Evolutionary conservation across 2,113 vertebrate genomes (phyloP).

Genomic region (Dromiciops gliroides): DNA sequence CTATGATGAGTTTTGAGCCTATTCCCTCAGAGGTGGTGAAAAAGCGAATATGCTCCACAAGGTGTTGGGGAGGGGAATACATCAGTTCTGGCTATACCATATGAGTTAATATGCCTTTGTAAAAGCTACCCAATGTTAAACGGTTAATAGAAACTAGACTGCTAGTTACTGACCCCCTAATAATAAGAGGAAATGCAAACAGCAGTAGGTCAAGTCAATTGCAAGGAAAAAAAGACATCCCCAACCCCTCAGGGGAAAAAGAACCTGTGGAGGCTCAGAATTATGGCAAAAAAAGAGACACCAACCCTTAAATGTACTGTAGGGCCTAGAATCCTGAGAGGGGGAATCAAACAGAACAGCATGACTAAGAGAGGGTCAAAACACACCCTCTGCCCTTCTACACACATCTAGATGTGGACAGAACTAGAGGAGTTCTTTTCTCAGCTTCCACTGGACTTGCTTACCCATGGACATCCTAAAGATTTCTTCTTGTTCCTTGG

Average conservation of each 20-base stretch:
- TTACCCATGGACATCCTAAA: background rate
- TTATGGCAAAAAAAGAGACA: no score
- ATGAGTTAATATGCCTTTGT: background rate
- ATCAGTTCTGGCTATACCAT: background rate
- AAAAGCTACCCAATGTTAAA: background rate
- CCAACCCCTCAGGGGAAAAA: no score
- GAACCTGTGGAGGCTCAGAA: no score
- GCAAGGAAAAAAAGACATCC: background rate
- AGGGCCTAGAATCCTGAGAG: no score
- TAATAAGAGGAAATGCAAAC: background rate
- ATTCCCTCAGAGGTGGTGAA: background rate
- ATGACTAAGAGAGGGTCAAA: background rate
- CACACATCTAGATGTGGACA: background rate
- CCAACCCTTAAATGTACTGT: no score
- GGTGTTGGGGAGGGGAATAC: background rate
- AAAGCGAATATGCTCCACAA: background rate
- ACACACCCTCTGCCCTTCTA: background rate
- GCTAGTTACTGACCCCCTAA: background rate
- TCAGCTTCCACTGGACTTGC: background rate
- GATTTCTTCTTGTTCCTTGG: background rate
- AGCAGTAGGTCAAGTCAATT: background rate
- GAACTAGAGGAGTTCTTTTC: background rate
- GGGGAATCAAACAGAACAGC: background rate
- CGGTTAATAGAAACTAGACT: background rate
- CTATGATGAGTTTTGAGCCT: background rate